These are phyloP conservation scores for Eupristina koningsbergeri DNA, from an alignment of 1,140 invertebrate genomes.

Conservation along the genomic window DNA sequence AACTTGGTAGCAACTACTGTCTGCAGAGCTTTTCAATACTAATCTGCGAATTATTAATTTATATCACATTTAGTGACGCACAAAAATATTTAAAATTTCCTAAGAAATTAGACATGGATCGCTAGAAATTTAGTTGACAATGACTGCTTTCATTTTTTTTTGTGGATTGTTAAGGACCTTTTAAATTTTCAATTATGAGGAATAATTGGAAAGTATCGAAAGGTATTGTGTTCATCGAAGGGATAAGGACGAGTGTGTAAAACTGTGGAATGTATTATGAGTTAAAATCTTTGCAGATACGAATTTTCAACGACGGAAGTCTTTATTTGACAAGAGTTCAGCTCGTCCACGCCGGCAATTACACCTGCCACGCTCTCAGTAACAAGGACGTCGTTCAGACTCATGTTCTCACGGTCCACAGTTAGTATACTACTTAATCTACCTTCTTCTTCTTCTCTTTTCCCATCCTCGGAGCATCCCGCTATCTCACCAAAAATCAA, in stretches of 20 bases:
- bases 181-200: no score
- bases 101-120: no score
- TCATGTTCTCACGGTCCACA: constrained; percentile 83
- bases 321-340: constrained; percentile 84
- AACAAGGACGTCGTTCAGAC: constrained; percentile 85
- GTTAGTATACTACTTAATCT: constrained; percentile 74
- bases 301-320: constrained; percentile 83
- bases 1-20: no score
- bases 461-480: not conserved
- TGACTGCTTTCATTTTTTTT: not conserved
- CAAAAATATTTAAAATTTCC: no score
- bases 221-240: not conserved
- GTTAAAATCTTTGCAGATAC: constrained; percentile 66
- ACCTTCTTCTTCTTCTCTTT: not conserved
- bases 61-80: no score
- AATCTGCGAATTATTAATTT: no score
- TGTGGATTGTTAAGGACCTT: no score
- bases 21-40: no score
- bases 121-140: no score
- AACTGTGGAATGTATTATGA: not conserved
- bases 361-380: constrained; percentile 84
- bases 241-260: not conserved
- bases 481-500: constrained; percentile 25
- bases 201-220: no score
- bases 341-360: constrained; percentile 86